Evolutionary conservation across 2,113 vertebrate genomes (phyloP).

Genomic region (Pseudorasbora parva): DNA sequence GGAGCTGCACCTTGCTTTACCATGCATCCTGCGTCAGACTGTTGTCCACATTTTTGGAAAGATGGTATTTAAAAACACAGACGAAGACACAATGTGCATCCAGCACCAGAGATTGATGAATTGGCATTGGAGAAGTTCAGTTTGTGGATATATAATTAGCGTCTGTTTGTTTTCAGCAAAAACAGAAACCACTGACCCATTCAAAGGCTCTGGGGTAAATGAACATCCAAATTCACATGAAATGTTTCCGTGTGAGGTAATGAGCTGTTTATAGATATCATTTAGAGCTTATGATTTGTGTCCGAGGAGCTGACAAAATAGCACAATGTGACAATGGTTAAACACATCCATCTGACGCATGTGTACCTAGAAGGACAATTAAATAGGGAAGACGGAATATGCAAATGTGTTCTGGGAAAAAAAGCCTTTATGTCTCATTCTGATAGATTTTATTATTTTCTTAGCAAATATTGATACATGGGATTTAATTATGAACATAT

Average conservation of each 20-base stretch:
- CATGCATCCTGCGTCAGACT: neutral
- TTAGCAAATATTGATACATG: neutral
- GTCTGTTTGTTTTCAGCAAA: conserved; percentile 11
- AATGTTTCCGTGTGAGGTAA: conserved; percentile 2
- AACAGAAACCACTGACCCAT: neutral
- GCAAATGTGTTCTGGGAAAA: neutral
- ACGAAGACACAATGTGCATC: neutral
- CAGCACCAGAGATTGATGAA: neutral
- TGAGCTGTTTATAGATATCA: conserved; percentile 10
- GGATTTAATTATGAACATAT: neutral
- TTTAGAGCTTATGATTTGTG: conserved; percentile 12
- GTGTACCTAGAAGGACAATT: neutral
- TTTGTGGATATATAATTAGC: neutral
- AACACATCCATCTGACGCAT: neutral
- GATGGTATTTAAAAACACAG: conserved; percentile 37
- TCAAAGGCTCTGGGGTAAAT: neutral
- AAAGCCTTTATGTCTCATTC: neutral
- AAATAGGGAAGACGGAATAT: neutral
- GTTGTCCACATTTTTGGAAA: neutral
- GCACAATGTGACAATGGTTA: neutral
- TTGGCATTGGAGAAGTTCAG: neutral
- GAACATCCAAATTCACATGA: neutral
- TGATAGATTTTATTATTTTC: neutral
- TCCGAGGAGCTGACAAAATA: neutral
- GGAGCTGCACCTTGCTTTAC: neutral